Conservation (phyloP, 2,113 vertebrate genomes). For the Zosterops pallidus region DNA sequence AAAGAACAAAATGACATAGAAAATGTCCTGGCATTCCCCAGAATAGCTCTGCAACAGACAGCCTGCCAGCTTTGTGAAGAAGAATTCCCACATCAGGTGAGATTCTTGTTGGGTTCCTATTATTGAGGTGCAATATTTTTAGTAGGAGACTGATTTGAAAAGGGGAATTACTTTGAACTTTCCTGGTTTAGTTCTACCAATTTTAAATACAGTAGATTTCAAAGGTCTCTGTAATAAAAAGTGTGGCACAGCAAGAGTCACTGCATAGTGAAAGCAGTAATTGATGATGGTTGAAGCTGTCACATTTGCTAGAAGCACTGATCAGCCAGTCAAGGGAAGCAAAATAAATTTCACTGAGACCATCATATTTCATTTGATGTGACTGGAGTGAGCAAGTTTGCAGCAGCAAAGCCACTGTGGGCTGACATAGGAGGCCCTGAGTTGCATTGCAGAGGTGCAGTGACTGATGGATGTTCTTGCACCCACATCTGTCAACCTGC, state of each 20-base stretch:
- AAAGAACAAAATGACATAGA: not conserved
- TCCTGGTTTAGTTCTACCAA: not conserved
- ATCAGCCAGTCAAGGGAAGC: slow-evolving; percentile 22
- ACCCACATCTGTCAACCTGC: not conserved
- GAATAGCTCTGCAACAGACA: not conserved
- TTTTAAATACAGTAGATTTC: slow-evolving; percentile 15
- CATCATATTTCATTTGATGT: slow-evolving; percentile 20
- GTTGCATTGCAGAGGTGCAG: not conserved
- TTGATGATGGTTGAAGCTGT: slow-evolving; percentile 46
- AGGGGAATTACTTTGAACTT: not conserved
- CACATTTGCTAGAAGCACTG: slow-evolving; percentile 24
- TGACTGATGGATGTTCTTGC: accelerated
- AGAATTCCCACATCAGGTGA: not conserved
- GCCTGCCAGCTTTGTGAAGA: not conserved
- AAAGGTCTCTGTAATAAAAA: not conserved
- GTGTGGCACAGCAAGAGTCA: not conserved
- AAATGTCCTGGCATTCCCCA: not conserved
- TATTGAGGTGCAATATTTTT: not conserved
- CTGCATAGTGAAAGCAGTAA: slow-evolving; percentile 12
- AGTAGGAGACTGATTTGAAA: not conserved
- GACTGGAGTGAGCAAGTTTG: not conserved
- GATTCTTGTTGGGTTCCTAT: not conserved
- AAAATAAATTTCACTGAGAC: slow-evolving; percentile 26
- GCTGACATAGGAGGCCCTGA: not conserved
- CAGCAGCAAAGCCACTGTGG: not conserved